Percentiles rank a stretch among this genome's conserved stretches.
Evolutionary conservation across 2,113 vertebrate genomes (phyloP).

Genomic region (Macroglossus sobrinus): DNA sequence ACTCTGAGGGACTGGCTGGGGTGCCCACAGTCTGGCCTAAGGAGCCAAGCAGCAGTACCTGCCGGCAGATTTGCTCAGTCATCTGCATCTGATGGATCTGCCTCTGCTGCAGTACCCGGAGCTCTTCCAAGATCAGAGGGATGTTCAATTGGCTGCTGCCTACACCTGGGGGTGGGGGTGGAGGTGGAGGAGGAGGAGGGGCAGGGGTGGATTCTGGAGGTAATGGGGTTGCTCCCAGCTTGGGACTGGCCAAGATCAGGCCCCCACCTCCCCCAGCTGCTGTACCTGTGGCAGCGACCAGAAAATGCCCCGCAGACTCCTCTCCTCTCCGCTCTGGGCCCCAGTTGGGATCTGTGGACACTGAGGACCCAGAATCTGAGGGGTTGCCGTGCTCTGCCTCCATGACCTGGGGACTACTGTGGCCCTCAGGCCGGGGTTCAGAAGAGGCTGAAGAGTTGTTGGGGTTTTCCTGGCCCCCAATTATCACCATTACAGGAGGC

Average conservation of each 20-base stretch:
- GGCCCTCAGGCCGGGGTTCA: conserved; percentile 71
- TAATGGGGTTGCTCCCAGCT: conserved; percentile 72
- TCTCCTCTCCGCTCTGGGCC: conserved; percentile 66
- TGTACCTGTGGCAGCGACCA: conserved; percentile 70
- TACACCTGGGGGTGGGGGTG: conserved; percentile 55
- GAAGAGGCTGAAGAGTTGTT: conserved; percentile 66
- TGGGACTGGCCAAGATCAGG: conserved; percentile 82
- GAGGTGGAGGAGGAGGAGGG: conserved; percentile 64
- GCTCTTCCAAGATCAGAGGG: conserved; percentile 91
- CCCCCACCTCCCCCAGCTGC: conserved; percentile 72
- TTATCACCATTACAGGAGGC: conserved; percentile 76
- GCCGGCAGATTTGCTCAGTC: conserved; percentile 93
- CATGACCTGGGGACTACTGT: conserved; percentile 68
- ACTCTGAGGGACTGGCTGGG: conserved; percentile 70
- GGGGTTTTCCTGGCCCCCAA: conserved; percentile 72
- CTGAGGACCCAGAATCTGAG: conserved; percentile 43
- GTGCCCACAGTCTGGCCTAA: conserved; percentile 65
- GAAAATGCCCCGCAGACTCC: conserved; percentile 64
- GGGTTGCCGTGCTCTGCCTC: conserved; percentile 69
- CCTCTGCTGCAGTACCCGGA: conserved; percentile 91
- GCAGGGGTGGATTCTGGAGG: conserved; percentile 73
- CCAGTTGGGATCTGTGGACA: conserved; percentile 61
- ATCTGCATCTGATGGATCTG: conserved; percentile 97
- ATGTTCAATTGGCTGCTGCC: conserved; percentile 80
- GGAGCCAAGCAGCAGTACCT: conserved; percentile 89